Base-by-base conservation (phyloP, 2,113 vertebrate genomes). In the Proteles cristata region DNA sequence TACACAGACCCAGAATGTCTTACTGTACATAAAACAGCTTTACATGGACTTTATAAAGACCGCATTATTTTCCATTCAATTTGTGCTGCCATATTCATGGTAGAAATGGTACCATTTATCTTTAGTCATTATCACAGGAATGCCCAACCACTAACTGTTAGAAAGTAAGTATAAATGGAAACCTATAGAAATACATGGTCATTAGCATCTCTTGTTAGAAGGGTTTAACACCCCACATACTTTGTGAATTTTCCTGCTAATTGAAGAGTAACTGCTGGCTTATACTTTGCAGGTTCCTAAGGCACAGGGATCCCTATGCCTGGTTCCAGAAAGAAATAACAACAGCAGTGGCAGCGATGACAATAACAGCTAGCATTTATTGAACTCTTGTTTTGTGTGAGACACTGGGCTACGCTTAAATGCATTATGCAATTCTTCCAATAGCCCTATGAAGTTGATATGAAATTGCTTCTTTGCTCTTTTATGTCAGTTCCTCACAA, bases 41-140 rank as follows among this genome's bases (percentile, higher is more conserved):
- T 76, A 77, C 6, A 6, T 33, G 11, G 71, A n/a, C 50, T 87
- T 97, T 93, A 68, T 94, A 82, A 94, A 93, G n/a, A 77, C 19
- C 95, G 71, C 19, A n/a, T 87, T 88, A 61, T 93, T 96, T 97
- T 85, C 45, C 21, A 55, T 79, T 92, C 63, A 55, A 7, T 50
- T 58, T 66, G 79, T 88, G 31, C 39, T 92, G 11, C 33, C 43
- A 7, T 63, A 28, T 81, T 88, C 92, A 55, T 69, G 69, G 74
- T 86, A 89, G 85, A 92, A 92, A 82, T 85, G 76, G 76, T 73
- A 88, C 87, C 45, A 68, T 74, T 58, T 88, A 74, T 69, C 66
- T 94, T 93, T 84, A 84, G 25, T 94, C 39, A 77, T 96, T 94
- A 95, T 87, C 25, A 39, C 35, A 96, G 93, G 74, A 82, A 89